A percentile compares a stretch with the other conserved stretches of the same genome.
Conservation (phyloP, 2,888 invertebrate genomes). For the Lordiphosa fenestrarum region DNA sequence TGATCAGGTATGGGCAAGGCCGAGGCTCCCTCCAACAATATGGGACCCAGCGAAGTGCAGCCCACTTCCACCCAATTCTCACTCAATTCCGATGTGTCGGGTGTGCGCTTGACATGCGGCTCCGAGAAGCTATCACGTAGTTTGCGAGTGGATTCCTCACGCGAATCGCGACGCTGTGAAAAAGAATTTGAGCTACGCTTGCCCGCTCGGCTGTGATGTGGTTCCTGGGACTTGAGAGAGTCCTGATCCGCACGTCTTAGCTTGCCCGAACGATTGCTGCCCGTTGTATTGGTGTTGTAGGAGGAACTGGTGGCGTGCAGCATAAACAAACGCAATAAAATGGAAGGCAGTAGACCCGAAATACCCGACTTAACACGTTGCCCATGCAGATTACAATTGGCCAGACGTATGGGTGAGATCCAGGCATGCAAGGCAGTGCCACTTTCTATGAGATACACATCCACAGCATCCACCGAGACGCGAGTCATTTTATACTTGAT, state of each 20-base stretch:
- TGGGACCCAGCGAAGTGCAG: conserved; percentile 92
- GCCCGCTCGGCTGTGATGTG: conserved; percentile 50
- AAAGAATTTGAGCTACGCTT: conserved; percentile 79
- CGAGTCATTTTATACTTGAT: conserved; percentile 97
- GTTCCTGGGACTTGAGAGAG: conserved; percentile 74
- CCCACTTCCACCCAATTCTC: conserved; percentile 97
- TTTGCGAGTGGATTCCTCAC: conserved; percentile 74
- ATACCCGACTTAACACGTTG: conserved; percentile 93
- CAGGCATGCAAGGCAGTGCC: conserved; percentile 93
- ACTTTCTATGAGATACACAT: conserved; percentile 93
- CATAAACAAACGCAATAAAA: conserved; percentile 86
- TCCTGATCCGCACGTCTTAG: conserved; percentile 77
- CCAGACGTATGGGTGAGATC: conserved; percentile 92
- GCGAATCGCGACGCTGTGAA: conserved; percentile 78
- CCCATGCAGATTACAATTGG: conserved; percentile 97
- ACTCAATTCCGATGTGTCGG: conserved; percentile 76
- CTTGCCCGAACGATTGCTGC: conserved; percentile 80
- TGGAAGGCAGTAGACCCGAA: conserved; percentile 90
- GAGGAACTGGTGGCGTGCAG: conserved; percentile 82
- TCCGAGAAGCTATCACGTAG: conserved; percentile 77
- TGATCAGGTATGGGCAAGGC: conserved; percentile 89
- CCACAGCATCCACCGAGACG: conserved; percentile 92
- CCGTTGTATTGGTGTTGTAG: conserved; percentile 85
- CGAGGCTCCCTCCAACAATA: conserved; percentile 93
- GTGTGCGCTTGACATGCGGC: conserved; percentile 67